Evolutionary conservation across 2,888 invertebrate genomes (phyloP), one percentile per base, ranked within the genome.

Genomic region (Heliconius sara): DNA sequence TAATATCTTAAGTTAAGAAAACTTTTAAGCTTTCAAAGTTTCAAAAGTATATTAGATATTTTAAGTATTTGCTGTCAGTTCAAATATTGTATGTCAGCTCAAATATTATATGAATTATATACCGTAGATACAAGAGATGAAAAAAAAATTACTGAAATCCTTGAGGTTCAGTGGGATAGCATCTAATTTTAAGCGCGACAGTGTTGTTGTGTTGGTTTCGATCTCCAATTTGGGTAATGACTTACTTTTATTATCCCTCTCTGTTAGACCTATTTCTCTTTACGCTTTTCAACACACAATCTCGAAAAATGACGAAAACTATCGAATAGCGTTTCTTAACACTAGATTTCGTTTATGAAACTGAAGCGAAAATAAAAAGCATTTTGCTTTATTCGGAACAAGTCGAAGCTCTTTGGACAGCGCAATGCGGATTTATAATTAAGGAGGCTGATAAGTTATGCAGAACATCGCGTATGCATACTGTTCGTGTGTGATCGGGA

Each of bases 391-490:
- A 6, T 43, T 9, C 7, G n/a, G 5, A 43, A 3, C 47, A 16
- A 60, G 25, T n/a, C 43, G 2, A 68, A 43, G 74, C 60, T 65
- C 12, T 60, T 47, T 43, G 63, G 25, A 65, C 60, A 27, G 39
- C 75, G 75, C 65, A 75, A 65, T 75, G 75, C 65, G 63, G 75
- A 65, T 66, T 27, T 75, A 39, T 63, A 71, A 60, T 68, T 47
- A 70, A 60, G 52, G 57, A 67, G n/a, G 39, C 60, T 70, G 52
- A 60, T 70, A 68, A 70, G 39, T 77, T 70, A 70, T 77, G 39
- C 77, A 39, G 39, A 60, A 68, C 22, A 60, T 63, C 27, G 43
- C 65, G 57, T 73, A 66, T 73, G 65, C 73, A 73, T 75, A 57
- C n/a, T 34, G 66, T 34, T 22, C 19, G 30, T 73, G 1, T 78